phyloP scores from a whole-genome alignment of 2,888 invertebrate genomes.

The Acronicta leporina region DNA sequence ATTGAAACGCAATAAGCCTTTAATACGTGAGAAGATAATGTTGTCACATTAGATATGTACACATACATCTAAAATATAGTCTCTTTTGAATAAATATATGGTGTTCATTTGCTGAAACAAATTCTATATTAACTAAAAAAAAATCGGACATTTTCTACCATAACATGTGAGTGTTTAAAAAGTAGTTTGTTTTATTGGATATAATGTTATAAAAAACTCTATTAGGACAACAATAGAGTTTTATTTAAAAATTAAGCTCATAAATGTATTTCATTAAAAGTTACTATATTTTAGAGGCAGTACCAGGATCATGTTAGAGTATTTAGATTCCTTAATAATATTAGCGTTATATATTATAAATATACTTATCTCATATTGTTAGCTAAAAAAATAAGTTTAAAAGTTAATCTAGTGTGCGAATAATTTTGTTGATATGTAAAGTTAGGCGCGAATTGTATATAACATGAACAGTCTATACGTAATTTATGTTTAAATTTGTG shows the following conservation, averaged over 20 bases:
- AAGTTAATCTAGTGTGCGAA: slow-evolving; percentile 69
- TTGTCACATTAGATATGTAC: slow-evolving; percentile 59
- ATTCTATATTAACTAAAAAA: neutral
- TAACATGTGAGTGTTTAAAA: slow-evolving; percentile 3
- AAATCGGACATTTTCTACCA: slow-evolving; percentile 7
- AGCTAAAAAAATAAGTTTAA: slow-evolving; percentile 79
- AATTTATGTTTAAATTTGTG: slow-evolving; percentile 46
- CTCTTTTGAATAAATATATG: slow-evolving; percentile 28
- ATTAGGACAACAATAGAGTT: slow-evolving; percentile 51
- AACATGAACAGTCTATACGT: slow-evolving; percentile 41
- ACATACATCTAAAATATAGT: slow-evolving; percentile 54
- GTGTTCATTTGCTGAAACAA: slow-evolving; percentile 1
- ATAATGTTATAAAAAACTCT: slow-evolving; percentile 21
- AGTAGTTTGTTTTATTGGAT: slow-evolving; percentile 10
- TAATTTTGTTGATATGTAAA: slow-evolving; percentile 68
- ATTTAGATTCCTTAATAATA: slow-evolving; percentile 80
- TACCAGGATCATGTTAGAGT: slow-evolving; percentile 67
- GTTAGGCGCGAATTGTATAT: slow-evolving; percentile 53
- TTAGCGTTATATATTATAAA: slow-evolving; percentile 79
- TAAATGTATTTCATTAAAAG: slow-evolving; percentile 43
- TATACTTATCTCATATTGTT: slow-evolving; percentile 81
- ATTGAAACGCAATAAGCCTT: slow-evolving; percentile 43
- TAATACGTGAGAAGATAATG: slow-evolving; percentile 54
- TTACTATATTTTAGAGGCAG: slow-evolving; percentile 64
- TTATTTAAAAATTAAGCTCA: slow-evolving; percentile 17